phyloP scores from a whole-genome alignment of 2,888 invertebrate species.

The Drosophila imparisetae region DNA sequence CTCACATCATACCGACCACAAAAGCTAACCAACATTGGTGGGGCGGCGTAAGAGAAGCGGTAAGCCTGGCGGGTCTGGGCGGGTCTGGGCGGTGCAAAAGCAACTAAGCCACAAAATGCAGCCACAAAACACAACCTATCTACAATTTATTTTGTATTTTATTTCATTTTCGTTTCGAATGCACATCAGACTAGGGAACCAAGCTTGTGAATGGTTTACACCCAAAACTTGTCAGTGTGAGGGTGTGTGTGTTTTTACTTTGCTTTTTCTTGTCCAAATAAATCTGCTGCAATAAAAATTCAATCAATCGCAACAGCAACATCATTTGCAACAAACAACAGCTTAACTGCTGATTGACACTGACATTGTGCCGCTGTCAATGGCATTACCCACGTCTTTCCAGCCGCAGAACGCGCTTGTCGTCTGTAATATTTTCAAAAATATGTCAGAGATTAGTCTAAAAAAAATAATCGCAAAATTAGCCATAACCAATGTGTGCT shows the following conservation, averaged over 20 bases:
- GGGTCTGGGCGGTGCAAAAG: conserved; percentile 1
- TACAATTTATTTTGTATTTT: conserved; percentile 65
- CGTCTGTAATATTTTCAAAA: conserved; percentile 10
- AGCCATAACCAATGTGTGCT: conserved; percentile 47
- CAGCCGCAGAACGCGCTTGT: conserved; percentile 30
- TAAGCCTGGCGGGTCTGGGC: too few species aligned
- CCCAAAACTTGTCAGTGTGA: conserved; percentile 22
- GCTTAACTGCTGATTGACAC: conserved; percentile 79
- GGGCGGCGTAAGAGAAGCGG: not conserved
- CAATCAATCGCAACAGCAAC: conserved; percentile 65
- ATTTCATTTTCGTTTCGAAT: conserved; percentile 57
- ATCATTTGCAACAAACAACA: conserved; percentile 42
- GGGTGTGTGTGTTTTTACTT: conserved; percentile 18
- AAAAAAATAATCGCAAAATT: conserved; percentile 45
- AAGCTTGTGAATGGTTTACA: conserved; percentile 50
- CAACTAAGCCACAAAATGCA: conserved; percentile 47
- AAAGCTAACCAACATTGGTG: conserved; percentile 49
- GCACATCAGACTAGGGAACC: conserved; percentile 45
- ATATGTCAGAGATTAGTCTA: conserved; percentile 49
- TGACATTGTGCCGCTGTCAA: conserved; percentile 69
- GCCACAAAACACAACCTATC: conserved; percentile 57
- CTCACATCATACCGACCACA: conserved; percentile 54
- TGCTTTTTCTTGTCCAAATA: conserved; percentile 61
- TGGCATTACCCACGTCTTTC: conserved; percentile 43
- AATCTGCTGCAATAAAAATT: conserved; percentile 72